Conservation (phyloP, 2,888 invertebrate genomes). For the Kuschelorhynchus macadamiae region DNA sequence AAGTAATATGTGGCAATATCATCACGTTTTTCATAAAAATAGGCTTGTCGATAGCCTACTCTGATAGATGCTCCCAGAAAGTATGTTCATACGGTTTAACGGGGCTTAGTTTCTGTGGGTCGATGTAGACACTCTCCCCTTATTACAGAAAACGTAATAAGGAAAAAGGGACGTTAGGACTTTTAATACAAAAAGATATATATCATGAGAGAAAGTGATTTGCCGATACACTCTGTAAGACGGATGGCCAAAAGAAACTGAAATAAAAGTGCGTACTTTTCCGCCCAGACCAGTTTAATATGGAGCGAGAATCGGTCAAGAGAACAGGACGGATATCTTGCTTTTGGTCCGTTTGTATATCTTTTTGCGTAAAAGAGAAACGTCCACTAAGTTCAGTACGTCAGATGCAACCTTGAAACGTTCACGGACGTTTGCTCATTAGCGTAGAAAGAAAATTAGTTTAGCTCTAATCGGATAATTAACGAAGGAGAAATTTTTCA, state of each 20-base stretch:
- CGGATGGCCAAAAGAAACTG: slow-evolving; percentile 25
- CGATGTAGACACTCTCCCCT: too few species aligned
- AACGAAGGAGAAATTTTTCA: too few species aligned
- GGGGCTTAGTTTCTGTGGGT: too few species aligned
- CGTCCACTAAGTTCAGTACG: slow-evolving; percentile 22
- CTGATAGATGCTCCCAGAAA: too few species aligned
- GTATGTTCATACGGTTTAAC: too few species aligned
- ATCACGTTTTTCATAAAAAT: too few species aligned
- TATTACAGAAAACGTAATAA: too few species aligned
- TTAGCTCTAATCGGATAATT: background rate
- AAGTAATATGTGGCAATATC: too few species aligned
- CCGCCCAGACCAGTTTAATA: slow-evolving; percentile 54
- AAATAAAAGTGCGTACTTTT: slow-evolving; percentile 47
- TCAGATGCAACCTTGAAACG: slow-evolving; percentile 32
- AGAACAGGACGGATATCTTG: slow-evolving; percentile 58
- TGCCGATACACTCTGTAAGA: slow-evolving; percentile 36
- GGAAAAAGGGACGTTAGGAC: too few species aligned
- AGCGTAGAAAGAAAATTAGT: slow-evolving; percentile 14
- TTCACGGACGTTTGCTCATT: slow-evolving; percentile 31
- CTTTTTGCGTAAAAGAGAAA: slow-evolving; percentile 47
- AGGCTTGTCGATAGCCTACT: too few species aligned
- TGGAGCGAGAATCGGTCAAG: slow-evolving; percentile 66
- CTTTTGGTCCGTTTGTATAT: slow-evolving; percentile 20
- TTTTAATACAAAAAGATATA: background rate
- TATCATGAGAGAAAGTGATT: slow-evolving; percentile 18